These are phyloP conservation scores for Phylloscopus trochilus DNA, from an alignment of 2,113 vertebrate species.

Conservation along the genomic window DNA sequence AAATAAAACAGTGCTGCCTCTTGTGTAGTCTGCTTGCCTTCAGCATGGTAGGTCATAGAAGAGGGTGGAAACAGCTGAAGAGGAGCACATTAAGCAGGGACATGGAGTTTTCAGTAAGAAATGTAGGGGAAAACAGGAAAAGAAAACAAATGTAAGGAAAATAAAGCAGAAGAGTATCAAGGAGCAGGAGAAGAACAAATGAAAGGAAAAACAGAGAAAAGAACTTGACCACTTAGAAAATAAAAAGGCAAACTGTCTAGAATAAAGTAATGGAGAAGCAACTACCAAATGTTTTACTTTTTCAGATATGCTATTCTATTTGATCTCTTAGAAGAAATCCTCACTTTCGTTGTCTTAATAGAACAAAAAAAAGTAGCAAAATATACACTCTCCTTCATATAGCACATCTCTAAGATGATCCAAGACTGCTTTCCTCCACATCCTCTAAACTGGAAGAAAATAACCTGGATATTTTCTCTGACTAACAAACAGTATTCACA, in stretches of 20 bases:
- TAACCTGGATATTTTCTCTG: background rate
- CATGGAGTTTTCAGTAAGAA: background rate
- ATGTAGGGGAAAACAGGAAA: background rate
- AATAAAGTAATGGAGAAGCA: background rate
- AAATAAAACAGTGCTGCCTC: background rate
- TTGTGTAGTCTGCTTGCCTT: background rate
- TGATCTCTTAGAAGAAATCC: background rate
- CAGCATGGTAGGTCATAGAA: background rate
- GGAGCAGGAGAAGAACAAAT: background rate
- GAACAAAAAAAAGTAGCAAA: background rate
- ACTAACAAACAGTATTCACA: background rate
- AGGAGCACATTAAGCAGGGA: background rate
- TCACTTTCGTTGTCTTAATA: background rate
- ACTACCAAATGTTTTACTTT: background rate
- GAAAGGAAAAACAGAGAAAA: background rate
- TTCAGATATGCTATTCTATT: background rate
- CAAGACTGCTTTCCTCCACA: background rate
- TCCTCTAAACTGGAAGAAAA: background rate
- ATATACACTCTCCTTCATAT: background rate
- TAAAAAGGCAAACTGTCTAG: background rate
- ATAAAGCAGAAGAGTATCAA: background rate
- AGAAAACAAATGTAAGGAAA: background rate
- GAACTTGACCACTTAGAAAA: background rate
- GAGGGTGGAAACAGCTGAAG: background rate
- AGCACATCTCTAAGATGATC: background rate